Evolutionary conservation across 2,113 vertebrate genomes (phyloP).

Genomic region (Gallinago jamesoni): DNA sequence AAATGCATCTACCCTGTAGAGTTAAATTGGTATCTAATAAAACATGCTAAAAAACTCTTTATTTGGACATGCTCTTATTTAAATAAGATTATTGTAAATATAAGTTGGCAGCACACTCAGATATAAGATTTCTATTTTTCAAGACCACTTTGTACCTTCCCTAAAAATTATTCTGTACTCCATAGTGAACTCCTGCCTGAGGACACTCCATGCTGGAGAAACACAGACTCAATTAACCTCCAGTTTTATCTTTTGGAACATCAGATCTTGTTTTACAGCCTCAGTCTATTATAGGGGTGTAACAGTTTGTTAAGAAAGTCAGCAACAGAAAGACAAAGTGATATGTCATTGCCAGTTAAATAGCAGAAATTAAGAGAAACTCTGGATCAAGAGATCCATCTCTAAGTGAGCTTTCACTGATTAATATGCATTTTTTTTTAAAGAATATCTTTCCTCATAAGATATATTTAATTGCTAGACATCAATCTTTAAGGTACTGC

Average conservation of each 20-base stretch:
- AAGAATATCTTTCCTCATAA: conserved; percentile 26
- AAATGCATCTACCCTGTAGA: not conserved
- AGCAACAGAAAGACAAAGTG: not conserved
- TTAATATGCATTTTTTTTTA: not conserved
- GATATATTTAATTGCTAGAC: conserved; percentile 19
- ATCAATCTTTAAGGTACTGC: conserved; percentile 6
- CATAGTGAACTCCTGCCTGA: not conserved
- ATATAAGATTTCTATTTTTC: not conserved
- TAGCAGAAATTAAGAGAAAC: not conserved
- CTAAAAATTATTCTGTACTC: not conserved
- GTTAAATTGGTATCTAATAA: not conserved
- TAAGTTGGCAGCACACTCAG: not conserved
- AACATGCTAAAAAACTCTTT: no score
- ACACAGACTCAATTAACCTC: accelerated
- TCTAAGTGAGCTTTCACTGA: not conserved
- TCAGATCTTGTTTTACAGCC: not conserved
- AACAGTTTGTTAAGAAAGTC: not conserved
- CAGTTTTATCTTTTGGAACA: not conserved
- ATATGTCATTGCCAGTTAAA: not conserved
- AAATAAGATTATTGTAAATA: not conserved
- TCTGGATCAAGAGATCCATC: not conserved
- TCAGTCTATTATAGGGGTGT: not conserved
- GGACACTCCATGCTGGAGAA: not conserved
- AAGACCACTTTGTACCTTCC: not conserved
- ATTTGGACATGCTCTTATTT: not conserved